Base-by-base conservation (phyloP, 2,797 vertebrate genomes). In the Chelon auratus region DNA sequence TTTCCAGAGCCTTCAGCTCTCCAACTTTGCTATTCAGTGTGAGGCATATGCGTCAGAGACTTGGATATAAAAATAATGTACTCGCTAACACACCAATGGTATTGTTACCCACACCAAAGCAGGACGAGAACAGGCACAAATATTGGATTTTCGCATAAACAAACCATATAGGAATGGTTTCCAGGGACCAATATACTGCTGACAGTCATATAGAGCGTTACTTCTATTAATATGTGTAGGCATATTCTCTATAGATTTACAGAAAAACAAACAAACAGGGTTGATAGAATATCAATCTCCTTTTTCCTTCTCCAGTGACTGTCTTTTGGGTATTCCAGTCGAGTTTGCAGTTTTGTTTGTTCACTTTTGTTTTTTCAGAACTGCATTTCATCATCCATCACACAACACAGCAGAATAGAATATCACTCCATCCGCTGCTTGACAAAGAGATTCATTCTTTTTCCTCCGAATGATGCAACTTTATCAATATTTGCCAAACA, bases 241-340 rank as follows among this genome's bases (percentile, higher is more conserved):
- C 78, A 86, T 84, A 86, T 81, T 89, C 86, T 91, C 89, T 64
- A 76, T 70, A 85, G 88, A 86, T 88, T 85, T 84, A 80, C 68
- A 83, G 75, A 78, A 72, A 88, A 91, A 88, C 87, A 92, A 91
- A 90, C 89, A 90, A 90, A 90, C 81, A 66, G 50, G 78, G 78
- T 17, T 90, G 84, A 91, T 87, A 87, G 88, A 92, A 90, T 91
- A 93, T 92, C 86, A 90, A 89, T 93, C 87, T 85, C 72, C 54
- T 52, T 86, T 84, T 83, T 74, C 65, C 65, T 73, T 75, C 85
- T 78, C 82, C 50, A 75, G 68, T 62, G 57, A 79, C 81, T 71
- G 75, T 90, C 88, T 86, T 85, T 66, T 81, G 87, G 87, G 90
- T 67, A 70, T 88, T 87, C 71, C 39, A 82, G 88, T 80, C 62